phyloP scores from a whole-genome alignment of 1,140 invertebrate genomes.

The Dendroctonus valens region DNA sequence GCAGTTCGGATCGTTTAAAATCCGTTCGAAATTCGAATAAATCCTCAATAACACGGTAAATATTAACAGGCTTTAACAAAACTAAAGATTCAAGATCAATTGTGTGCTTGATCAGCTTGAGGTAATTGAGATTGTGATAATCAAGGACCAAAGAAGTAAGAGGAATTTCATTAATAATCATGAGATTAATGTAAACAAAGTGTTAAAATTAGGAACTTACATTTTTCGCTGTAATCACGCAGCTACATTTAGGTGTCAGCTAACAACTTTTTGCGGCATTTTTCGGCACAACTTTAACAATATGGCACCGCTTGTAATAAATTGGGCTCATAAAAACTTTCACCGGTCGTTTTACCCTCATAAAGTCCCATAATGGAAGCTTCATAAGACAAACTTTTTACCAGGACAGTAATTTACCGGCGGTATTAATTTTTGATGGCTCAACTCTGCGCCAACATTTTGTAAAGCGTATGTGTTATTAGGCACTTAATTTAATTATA shows the following conservation, averaged over 20 bases:
- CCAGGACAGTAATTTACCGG: conserved; percentile 22
- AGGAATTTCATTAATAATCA: too few species aligned
- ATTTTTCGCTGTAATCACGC: conserved; percentile 1
- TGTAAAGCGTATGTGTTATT: conserved; percentile 1
- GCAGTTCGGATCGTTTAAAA: too few species aligned
- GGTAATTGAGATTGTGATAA: too few species aligned
- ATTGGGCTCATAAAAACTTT: conserved; percentile 30
- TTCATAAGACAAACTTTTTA: conserved; percentile 33
- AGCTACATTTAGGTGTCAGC: conserved; percentile 11
- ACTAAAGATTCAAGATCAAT: too few species aligned
- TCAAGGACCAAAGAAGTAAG: too few species aligned
- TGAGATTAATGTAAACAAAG: too few species aligned
- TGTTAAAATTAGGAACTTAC: too few species aligned
- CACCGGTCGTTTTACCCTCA: conserved; percentile 31
- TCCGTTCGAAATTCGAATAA: too few species aligned
- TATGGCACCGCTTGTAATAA: conserved; percentile 26
- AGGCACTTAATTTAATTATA: conserved; percentile 4
- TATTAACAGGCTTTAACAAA: too few species aligned
- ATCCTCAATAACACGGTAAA: too few species aligned
- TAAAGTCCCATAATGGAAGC: conserved; percentile 31
- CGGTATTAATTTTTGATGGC: conserved; percentile 30
- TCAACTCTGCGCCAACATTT: conserved; percentile 12
- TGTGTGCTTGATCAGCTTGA: too few species aligned
- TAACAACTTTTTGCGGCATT: conserved; percentile 15
- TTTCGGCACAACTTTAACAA: conserved; percentile 26